These are phyloP conservation scores for Ceratoteleas bidentatus DNA, from an alignment of 1,140 invertebrate species.

Conservation along the genomic window DNA sequence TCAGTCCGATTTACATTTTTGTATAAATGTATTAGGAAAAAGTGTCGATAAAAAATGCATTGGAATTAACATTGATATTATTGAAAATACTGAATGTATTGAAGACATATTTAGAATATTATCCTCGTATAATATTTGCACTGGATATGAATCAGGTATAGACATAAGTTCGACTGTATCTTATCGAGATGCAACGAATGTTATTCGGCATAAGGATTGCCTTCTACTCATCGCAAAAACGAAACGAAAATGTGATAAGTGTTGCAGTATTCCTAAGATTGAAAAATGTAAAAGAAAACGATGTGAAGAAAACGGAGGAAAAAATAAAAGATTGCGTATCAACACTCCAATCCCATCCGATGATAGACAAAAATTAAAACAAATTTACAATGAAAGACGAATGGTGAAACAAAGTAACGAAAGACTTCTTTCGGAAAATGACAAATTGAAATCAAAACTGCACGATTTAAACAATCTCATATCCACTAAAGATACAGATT, in stretches of 20 bases:
- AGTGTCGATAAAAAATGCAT: not conserved
- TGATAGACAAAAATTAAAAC: constrained; percentile 6
- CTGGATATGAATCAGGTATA: constrained; percentile 7
- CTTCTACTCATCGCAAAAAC: constrained; percentile 7
- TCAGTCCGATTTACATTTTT: constrained; percentile 15
- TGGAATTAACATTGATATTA: constrained; percentile 10
- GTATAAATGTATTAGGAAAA: not conserved
- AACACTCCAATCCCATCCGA: constrained; percentile 1
- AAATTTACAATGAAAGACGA: not conserved
- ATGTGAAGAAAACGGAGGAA: not conserved
- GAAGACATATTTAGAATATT: not conserved
- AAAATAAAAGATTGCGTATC: constrained; percentile 12
- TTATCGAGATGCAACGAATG: constrained; percentile 14
- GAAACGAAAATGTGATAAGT: constrained; percentile 9
- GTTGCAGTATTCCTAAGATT: constrained; percentile 2
- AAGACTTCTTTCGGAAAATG: constrained; percentile 2
- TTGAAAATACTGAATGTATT: not conserved
- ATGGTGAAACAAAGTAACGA: constrained; percentile 8
- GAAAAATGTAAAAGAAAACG: not conserved
- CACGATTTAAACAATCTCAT: constrained; percentile 1
- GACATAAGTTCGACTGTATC: not conserved
- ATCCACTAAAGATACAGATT: constrained; percentile 1
- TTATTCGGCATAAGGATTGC: constrained; percentile 12
- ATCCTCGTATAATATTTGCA: constrained; percentile 10
- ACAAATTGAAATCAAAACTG: constrained; percentile 5